Percentiles rank a stretch among this genome's conserved stretches.
phyloP scores from a whole-genome alignment of 2,888 invertebrate genomes.

The Drosophila limbata region DNA sequence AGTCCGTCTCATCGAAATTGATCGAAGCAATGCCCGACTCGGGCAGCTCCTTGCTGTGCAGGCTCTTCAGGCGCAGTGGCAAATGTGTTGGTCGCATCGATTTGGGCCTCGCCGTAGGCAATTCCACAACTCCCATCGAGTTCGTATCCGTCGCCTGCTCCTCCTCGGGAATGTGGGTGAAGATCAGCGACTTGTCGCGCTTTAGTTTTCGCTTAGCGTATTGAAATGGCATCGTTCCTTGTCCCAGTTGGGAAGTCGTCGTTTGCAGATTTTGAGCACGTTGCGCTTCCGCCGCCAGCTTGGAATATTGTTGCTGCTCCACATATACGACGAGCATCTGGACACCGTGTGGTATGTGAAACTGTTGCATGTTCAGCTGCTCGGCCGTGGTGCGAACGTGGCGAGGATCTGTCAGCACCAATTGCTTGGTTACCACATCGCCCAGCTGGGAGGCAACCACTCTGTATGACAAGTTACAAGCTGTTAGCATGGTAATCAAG shows the following conservation, averaged over 20 bases:
- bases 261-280: conserved; percentile 85
- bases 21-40: conserved; percentile 85
- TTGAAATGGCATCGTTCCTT: conserved; percentile 78
- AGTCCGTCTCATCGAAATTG: conserved; percentile 87
- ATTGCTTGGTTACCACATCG: conserved; percentile 90
- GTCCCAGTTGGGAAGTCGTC: conserved; percentile 72
- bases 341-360: conserved; percentile 92
- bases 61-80: conserved; percentile 87
- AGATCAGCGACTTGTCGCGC: conserved; percentile 92
- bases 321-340: conserved; percentile 93
- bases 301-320: conserved; percentile 87
- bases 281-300: conserved; percentile 86
- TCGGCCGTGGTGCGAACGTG: conserved; percentile 94
- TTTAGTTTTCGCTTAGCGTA: conserved; percentile 88
- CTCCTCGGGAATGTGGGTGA: conserved; percentile 94
- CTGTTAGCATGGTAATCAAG: neutral
- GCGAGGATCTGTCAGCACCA: conserved; percentile 93
- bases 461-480: conserved; percentile 85
- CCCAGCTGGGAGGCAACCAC: conserved; percentile 93
- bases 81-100: conserved; percentile 87
- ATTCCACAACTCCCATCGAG: conserved; percentile 16
- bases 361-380: conserved; percentile 87
- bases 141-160: conserved; percentile 42
- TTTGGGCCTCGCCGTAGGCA: conserved; percentile 66
- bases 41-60: conserved; percentile 84